phyloP scores from a whole-genome alignment of 2,113 vertebrate genomes.

The Microcebus jonahi region DNA sequence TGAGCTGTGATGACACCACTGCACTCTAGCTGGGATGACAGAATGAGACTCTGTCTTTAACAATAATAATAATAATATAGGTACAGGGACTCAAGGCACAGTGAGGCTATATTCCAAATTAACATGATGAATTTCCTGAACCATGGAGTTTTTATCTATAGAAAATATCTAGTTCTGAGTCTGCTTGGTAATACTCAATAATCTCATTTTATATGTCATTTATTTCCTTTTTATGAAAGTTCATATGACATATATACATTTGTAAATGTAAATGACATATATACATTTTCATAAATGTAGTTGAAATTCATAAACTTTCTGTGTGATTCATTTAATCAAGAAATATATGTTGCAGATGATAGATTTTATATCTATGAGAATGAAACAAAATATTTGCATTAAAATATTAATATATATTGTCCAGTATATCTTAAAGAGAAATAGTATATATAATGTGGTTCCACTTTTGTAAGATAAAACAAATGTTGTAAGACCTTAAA shows the following conservation, averaged over 20 bases:
- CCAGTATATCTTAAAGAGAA: neutral
- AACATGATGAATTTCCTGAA: neutral
- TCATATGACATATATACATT: neutral
- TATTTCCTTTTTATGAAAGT: neutral
- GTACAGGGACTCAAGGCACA: neutral
- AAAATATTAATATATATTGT: neutral
- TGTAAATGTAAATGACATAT: too few species aligned
- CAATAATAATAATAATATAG: neutral
- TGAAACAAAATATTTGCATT: neutral
- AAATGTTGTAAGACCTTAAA: neutral
- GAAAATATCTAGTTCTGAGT: neutral
- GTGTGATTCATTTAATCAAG: neutral
- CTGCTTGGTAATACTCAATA: neutral
- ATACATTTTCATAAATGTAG: neutral
- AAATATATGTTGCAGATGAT: neutral
- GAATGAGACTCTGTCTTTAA: too few species aligned
- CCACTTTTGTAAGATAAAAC: conserved; percentile 8
- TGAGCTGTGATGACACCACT: too few species aligned
- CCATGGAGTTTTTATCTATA: neutral
- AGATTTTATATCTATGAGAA: neutral
- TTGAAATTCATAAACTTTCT: neutral
- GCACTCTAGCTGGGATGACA: too few species aligned
- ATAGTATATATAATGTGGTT: neutral
- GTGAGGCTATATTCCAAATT: neutral
- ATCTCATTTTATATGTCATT: neutral